Conservation (phyloP, 2,113 vertebrate genomes). For the Seriola dumerili region DNA sequence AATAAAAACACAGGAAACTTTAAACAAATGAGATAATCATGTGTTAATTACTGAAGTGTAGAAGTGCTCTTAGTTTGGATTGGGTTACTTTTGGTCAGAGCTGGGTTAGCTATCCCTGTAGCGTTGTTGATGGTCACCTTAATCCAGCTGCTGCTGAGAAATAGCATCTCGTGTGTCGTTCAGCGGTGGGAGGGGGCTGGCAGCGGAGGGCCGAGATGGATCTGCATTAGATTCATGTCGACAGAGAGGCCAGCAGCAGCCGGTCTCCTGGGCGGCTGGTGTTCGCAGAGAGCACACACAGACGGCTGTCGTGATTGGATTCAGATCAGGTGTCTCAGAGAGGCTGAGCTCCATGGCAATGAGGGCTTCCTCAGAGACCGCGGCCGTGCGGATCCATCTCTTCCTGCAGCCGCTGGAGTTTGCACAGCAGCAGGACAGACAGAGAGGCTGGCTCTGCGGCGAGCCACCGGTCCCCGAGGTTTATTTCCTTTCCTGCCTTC, state of each 20-base stretch:
- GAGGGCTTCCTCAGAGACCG: slow-evolving; percentile 69
- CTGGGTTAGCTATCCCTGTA: neutral
- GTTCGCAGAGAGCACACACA: slow-evolving; percentile 57
- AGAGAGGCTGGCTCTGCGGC: slow-evolving; percentile 34
- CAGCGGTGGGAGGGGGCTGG: neutral
- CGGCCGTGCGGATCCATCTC: slow-evolving; percentile 70
- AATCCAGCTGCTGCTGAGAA: slow-evolving; percentile 1
- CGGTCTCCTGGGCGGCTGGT: slow-evolving; percentile 67
- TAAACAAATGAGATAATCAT: neutral
- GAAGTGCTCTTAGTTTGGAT: neutral
- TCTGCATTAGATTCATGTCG: slow-evolving; percentile 64
- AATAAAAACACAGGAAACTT: no score
- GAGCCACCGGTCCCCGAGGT: slow-evolving; percentile 45
- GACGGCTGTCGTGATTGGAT: slow-evolving; percentile 72
- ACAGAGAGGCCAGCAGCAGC: slow-evolving; percentile 55
- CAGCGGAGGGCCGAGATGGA: slow-evolving; percentile 39
- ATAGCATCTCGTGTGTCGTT: slow-evolving; percentile 9
- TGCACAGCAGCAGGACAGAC: slow-evolving; percentile 64
- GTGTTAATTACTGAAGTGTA: neutral
- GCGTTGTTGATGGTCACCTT: neutral
- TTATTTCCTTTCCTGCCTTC: slow-evolving; percentile 50
- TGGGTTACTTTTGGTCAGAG: neutral
- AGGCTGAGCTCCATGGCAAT: slow-evolving; percentile 69
- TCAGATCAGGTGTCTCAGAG: slow-evolving; percentile 77
- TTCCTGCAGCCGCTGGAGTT: slow-evolving; percentile 53